A percentile compares a stretch with the other conserved stretches of the same genome.
Conservation (phyloP, 2,888 invertebrate species). For the Ypsolopha sequella region DNA sequence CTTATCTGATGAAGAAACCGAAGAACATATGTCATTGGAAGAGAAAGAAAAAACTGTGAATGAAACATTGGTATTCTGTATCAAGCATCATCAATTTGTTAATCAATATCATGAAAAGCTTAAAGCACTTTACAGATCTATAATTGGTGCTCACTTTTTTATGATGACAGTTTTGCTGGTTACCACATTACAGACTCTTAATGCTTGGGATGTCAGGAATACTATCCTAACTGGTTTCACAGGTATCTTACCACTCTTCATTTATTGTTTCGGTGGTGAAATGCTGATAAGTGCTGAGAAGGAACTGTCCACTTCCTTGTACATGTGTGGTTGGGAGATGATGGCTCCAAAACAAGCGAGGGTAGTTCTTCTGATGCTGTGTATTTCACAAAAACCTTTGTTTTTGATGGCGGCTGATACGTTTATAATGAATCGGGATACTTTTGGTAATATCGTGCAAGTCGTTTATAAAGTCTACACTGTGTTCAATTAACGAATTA, state of each 20-base stretch:
- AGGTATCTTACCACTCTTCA: slow-evolving; percentile 32
- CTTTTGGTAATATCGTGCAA: slow-evolving; percentile 36
- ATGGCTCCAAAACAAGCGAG: slow-evolving; percentile 32
- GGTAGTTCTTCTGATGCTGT: slow-evolving; percentile 25
- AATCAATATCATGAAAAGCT: slow-evolving; percentile 28
- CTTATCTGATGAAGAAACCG: slow-evolving; percentile 9
- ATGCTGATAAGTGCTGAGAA: slow-evolving; percentile 28
- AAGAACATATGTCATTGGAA: slow-evolving; percentile 4
- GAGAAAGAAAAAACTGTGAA: slow-evolving; percentile 13
- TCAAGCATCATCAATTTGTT: slow-evolving; percentile 37
- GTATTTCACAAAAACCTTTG: slow-evolving; percentile 28
- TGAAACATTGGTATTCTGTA: slow-evolving; percentile 27
- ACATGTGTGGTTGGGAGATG: slow-evolving; percentile 35
- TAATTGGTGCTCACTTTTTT: slow-evolving; percentile 38
- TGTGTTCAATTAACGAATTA: slow-evolving; percentile 30
- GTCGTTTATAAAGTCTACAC: slow-evolving; percentile 44
- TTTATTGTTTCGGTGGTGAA: slow-evolving; percentile 46
- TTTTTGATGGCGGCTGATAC: slow-evolving; percentile 34
- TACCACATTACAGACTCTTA: slow-evolving; percentile 39
- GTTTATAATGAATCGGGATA: slow-evolving; percentile 38
- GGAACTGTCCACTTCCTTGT: slow-evolving; percentile 27
- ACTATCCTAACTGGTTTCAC: slow-evolving; percentile 33
- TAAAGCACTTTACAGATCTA: slow-evolving; percentile 24
- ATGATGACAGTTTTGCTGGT: slow-evolving; percentile 38
- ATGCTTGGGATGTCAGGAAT: slow-evolving; percentile 34